phyloP scores from a whole-genome alignment of 1,140 invertebrate genomes.

The Homalodisca vitripennis region DNA sequence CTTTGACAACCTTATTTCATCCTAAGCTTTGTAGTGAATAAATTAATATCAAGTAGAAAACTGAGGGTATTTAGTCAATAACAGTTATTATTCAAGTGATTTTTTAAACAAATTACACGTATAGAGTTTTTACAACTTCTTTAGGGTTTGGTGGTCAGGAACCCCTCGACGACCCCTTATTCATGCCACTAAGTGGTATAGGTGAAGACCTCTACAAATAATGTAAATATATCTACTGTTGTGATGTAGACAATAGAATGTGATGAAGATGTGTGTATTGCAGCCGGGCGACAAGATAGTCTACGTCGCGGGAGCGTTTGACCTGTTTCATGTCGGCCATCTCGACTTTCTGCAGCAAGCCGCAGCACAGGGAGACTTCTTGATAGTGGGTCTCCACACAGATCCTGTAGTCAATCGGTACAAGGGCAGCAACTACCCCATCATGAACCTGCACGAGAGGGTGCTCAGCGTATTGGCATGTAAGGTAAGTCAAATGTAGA shows the following conservation, averaged over 20 bases:
- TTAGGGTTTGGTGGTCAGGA: too few relatives aligned
- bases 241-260: not conserved
- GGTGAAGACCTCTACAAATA: too few relatives aligned
- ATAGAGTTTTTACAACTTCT: too few relatives aligned
- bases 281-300: constrained; percentile 66
- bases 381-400: not conserved
- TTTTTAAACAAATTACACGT: too few relatives aligned
- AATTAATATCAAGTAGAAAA: too few relatives aligned
- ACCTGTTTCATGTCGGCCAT: not conserved
- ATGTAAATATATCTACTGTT: too few relatives aligned
- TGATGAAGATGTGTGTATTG: constrained; percentile 30
- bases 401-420: not conserved
- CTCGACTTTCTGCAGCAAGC: not conserved
- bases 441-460: not conserved
- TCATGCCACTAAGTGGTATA: too few relatives aligned
- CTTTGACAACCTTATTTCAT: too few relatives aligned
- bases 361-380: not conserved
- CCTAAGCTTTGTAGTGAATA: too few relatives aligned
- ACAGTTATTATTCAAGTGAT: too few relatives aligned
- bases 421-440: not conserved
- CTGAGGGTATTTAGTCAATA: too few relatives aligned
- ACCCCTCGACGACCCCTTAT: too few relatives aligned
- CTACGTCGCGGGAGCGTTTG: not conserved
- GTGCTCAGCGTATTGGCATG: not conserved
- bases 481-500: constrained; percentile 60